A percentile compares a stretch with the other conserved stretches of the same genome.
phyloP scores from a whole-genome alignment of 2,797 vertebrate genomes.

The Rhinoraja longicauda region DNA sequence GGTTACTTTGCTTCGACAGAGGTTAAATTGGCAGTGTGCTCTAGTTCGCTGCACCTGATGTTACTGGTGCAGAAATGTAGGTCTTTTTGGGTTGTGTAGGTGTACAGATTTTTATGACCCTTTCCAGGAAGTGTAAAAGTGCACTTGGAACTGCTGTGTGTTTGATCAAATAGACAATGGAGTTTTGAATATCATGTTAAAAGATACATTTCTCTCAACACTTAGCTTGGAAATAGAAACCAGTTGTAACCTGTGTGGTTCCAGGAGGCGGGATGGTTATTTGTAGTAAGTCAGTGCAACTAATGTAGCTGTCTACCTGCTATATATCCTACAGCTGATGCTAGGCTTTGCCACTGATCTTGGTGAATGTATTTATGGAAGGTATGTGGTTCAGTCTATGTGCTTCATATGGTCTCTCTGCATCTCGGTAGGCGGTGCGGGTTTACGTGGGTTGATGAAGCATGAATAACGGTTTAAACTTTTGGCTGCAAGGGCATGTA shows the following conservation, averaged over 20 bases:
- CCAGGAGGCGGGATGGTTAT: not conserved
- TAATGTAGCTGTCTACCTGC: not conserved
- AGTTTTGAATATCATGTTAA: not conserved
- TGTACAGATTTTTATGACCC: conserved; percentile 43
- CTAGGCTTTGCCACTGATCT: not conserved
- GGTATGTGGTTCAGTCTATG: not conserved
- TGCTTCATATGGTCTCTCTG: conserved; percentile 54
- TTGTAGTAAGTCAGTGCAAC: conserved; percentile 28
- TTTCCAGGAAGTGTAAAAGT: conserved; percentile 4
- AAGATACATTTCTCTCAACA: not conserved
- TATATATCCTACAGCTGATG: not conserved
- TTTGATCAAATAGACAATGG: conserved; percentile 22
- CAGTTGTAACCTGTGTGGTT: conserved; percentile 2
- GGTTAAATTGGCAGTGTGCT: not conserved
- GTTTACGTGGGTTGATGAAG: conserved; percentile 54
- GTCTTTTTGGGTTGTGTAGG: conserved; percentile 50
- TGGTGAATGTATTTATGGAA: conserved; percentile 34
- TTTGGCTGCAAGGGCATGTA: not conserved
- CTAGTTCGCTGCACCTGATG: not conserved
- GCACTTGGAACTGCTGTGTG: not conserved
- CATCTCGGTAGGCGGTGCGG: conserved; percentile 53
- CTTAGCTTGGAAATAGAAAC: not conserved
- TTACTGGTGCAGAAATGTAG: conserved; percentile 51
- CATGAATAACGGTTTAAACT: not conserved
- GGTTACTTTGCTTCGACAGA: not conserved